Conservation (phyloP, 2,113 vertebrate genomes). For the Oenanthe oenanthe region DNA sequence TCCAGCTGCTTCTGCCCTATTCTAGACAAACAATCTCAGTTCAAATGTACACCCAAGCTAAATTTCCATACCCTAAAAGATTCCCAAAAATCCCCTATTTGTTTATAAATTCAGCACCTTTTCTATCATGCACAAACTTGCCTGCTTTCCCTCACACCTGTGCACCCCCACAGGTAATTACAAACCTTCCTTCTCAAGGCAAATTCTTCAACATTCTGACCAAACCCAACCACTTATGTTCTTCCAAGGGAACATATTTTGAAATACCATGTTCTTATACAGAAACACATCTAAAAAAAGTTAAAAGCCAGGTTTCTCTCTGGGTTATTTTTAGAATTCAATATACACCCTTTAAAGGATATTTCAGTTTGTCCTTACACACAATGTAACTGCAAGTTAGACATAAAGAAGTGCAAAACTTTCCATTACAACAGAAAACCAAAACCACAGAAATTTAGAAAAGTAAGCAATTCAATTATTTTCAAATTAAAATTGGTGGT, state of each 20-base stretch:
- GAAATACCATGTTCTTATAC: background rate
- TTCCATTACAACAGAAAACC: conserved; percentile 2
- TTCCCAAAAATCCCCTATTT: background rate
- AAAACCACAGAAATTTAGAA: background rate
- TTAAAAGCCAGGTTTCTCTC: background rate
- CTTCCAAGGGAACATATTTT: background rate
- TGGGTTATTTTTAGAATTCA: background rate
- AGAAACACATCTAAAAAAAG: background rate
- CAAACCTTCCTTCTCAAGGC: background rate
- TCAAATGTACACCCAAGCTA: background rate
- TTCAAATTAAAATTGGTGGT: background rate
- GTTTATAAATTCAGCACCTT: background rate
- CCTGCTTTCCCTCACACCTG: background rate
- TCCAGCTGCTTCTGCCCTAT: fast-evolving
- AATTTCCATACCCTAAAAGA: background rate
- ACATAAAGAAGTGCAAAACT: background rate
- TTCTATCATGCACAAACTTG: background rate
- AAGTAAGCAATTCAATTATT: background rate
- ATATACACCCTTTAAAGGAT: background rate
- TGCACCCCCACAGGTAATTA: background rate
- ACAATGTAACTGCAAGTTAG: background rate
- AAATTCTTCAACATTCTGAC: background rate
- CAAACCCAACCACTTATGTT: background rate
- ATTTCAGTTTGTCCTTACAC: background rate
- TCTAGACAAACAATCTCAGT: background rate